Conservation (phyloP, 2,797 vertebrate species). For the Helicolenus hilgendorfi region DNA sequence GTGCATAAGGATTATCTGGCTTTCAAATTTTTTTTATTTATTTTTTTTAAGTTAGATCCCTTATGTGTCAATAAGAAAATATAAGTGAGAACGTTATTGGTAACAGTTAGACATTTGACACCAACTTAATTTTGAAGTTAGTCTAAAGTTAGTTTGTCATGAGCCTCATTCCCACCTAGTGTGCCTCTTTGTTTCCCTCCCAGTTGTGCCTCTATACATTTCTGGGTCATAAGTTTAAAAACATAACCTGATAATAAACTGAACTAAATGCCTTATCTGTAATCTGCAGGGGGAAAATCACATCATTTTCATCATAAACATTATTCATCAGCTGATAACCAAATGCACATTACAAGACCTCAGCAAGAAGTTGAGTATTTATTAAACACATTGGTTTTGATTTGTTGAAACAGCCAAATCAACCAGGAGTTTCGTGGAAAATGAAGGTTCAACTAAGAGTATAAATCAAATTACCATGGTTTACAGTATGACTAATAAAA, state of each 20-base stretch:
- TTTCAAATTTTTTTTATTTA: neutral
- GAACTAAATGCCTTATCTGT: slow-evolving; percentile 80
- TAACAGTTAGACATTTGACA: neutral
- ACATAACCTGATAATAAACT: slow-evolving; percentile 79
- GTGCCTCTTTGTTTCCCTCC: slow-evolving; percentile 60
- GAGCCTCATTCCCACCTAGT: slow-evolving; percentile 79
- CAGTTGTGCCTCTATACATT: slow-evolving; percentile 55
- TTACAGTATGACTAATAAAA: neutral
- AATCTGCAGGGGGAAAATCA: slow-evolving; percentile 80
- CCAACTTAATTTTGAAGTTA: neutral
- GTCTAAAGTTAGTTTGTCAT: slow-evolving; percentile 73
- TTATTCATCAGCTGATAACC: slow-evolving; percentile 81
- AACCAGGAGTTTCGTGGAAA: slow-evolving; percentile 51
- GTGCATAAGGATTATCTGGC: neutral
- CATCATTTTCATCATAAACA: slow-evolving; percentile 82
- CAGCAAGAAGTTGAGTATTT: slow-evolving; percentile 11
- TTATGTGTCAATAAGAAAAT: neutral
- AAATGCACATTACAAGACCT: slow-evolving; percentile 87
- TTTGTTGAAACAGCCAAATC: slow-evolving; percentile 37
- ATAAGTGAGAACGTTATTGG: neutral
- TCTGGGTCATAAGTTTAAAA: slow-evolving; percentile 66
- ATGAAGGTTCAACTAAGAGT: neutral
- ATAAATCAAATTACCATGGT: neutral
- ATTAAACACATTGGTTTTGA: slow-evolving; percentile 3
- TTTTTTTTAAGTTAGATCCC: neutral